Base-by-base conservation (phyloP, 2,888 invertebrate genomes). In the Kryphioiulus occultus region DNA sequence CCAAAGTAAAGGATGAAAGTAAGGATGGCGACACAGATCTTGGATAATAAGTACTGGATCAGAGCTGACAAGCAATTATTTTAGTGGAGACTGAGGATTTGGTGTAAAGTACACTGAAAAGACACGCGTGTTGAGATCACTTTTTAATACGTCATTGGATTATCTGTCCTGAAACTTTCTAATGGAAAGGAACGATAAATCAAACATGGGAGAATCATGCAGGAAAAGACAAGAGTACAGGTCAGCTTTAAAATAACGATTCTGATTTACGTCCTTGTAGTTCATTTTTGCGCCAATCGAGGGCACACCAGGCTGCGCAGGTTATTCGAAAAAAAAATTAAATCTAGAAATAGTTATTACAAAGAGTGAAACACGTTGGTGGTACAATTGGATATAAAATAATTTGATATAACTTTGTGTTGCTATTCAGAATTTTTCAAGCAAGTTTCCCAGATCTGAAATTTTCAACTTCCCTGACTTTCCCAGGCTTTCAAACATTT, bases 101-200 rank as follows among this genome's bases (percentile, higher is more conserved):
- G 22, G 59, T 26, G 53, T 53, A 53, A 53, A 53, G 53, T 53
- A 53, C 53, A 53, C 53, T 3, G 53, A 53, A 19, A 53, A 53
- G 17, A 53, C 53, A 53, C 53, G 53, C 53, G 53, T 53, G 59
- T 22, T 68, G 59, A 68, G 59, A 85, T 85, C 85, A 17, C 26
- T 26, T 85, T 85, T 85, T 85, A 85, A 85, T 22, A 85, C 39
- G 85, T 85, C 85, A 85, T 44, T 26, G 85, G 85, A 85, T 85
- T 85, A 85, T 26, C 19, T n/a, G 42, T 42, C 12, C 7, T n/a
- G 44, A 26, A 42, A 10, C 47, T 85, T 44, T 85, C 85, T 85
- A 85, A 85, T 85, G 85, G 85, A 85, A 85, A 85, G 42, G 4
- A 42, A 30, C 85, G 17, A 44, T 44, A 47, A 85, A 85, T 85